Percentiles rank a stretch among this genome's conserved stretches.
These are phyloP conservation scores for Dendrocincla fuliginosa DNA, from an alignment of 2,797 vertebrate species.

Conservation along the genomic window DNA sequence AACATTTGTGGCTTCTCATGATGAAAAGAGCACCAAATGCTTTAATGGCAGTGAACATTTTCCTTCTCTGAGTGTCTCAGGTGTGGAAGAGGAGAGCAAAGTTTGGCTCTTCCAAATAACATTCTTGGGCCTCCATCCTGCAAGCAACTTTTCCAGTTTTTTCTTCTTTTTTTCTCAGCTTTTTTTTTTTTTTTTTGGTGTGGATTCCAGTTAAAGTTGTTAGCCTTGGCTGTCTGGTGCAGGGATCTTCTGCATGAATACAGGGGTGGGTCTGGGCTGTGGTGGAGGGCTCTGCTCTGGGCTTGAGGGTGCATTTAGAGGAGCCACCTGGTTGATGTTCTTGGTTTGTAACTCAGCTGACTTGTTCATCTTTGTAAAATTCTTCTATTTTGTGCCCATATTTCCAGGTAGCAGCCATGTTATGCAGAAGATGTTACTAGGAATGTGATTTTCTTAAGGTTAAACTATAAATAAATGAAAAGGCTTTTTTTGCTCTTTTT, in stretches of 20 bases:
- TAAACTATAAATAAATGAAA: not conserved
- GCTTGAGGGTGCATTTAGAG: not conserved
- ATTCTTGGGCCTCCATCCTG: not conserved
- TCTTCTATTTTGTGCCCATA: not conserved
- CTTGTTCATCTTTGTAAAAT: not conserved
- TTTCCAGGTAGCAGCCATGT: not conserved
- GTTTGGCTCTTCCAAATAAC: not conserved
- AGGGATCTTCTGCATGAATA: not conserved
- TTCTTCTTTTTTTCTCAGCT: not conserved
- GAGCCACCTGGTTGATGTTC: not conserved
- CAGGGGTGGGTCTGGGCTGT: fast-evolving
- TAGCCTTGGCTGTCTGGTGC: not conserved
- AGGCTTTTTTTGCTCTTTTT: not conserved
- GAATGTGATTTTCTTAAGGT: not conserved
- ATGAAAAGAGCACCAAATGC: not conserved
- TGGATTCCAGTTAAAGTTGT: not conserved
- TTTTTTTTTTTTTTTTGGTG: not conserved
- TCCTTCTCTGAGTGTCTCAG: not conserved
- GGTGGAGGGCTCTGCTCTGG: not conserved
- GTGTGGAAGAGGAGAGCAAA: not conserved
- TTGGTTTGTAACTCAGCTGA: not conserved
- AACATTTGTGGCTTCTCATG: not conserved
- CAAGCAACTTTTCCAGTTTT: not conserved
- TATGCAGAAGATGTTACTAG: not conserved
- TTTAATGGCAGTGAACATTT: fast-evolving